phyloP scores from a whole-genome alignment of 1,140 invertebrate genomes.

The Macrocentrus cingulum region DNA sequence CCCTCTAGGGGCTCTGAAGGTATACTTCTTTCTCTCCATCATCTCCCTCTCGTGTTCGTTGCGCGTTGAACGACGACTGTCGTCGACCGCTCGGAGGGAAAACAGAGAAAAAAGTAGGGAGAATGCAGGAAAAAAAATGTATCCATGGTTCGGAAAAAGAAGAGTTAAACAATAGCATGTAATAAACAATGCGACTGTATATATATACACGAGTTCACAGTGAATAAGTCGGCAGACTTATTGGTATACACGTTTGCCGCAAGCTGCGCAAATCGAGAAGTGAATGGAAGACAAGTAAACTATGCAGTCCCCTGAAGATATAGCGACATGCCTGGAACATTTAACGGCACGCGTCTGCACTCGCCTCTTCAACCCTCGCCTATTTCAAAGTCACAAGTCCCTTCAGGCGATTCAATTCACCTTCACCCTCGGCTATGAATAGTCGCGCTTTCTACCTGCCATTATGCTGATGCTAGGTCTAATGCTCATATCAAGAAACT shows the following conservation, averaged over 20 bases:
- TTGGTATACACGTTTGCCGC: background rate
- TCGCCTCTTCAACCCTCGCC: background rate
- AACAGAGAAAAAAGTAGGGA: conserved; percentile 24
- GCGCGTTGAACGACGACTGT: conserved; percentile 25
- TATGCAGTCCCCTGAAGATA: conserved; percentile 2
- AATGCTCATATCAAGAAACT: no score
- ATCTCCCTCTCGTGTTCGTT: conserved; percentile 22
- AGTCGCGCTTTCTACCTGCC: background rate
- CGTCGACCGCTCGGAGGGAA: conserved; percentile 16
- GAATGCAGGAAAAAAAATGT: conserved; percentile 29
- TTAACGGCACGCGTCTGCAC: background rate
- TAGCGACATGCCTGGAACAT: background rate
- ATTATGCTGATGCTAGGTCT: no score
- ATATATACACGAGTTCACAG: background rate
- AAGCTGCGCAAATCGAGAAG: background rate
- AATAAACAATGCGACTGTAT: conserved; percentile 25
- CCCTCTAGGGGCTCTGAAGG: conserved; percentile 28
- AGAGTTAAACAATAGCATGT: conserved; percentile 24
- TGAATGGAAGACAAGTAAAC: background rate
- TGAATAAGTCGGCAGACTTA: conserved; percentile 11
- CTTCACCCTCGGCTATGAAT: background rate
- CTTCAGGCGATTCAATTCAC: background rate
- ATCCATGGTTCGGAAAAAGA: conserved; percentile 24
- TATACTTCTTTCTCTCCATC: conserved; percentile 26
- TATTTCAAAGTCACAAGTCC: background rate